These are phyloP conservation scores for Stegostoma tigrinum DNA, from an alignment of 2,113 vertebrate species.

Conservation along the genomic window DNA sequence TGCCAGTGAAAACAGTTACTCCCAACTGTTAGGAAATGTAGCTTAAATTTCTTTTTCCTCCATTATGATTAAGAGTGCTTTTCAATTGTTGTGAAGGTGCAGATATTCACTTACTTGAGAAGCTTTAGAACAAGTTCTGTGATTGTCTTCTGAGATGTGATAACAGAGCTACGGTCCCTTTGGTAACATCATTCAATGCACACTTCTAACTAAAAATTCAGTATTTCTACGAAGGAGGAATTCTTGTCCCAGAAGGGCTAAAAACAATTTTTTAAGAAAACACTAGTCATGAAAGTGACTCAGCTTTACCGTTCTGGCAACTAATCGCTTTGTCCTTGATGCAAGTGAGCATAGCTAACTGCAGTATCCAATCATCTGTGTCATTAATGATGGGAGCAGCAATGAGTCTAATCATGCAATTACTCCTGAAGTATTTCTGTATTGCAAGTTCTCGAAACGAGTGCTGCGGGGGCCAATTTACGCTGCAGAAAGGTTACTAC, in stretches of 20 bases:
- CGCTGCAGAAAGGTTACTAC: not conserved
- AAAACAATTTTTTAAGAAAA: not conserved
- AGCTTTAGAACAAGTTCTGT: not conserved
- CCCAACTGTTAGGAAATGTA: not conserved
- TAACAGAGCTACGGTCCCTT: not conserved
- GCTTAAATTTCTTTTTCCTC: not conserved
- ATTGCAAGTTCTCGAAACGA: not conserved
- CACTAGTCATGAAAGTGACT: not conserved
- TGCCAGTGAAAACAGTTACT: not conserved
- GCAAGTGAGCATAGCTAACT: not conserved
- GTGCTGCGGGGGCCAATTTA: not conserved
- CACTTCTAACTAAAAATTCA: not conserved
- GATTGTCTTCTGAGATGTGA: not conserved
- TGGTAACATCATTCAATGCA: not conserved
- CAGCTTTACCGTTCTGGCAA: not conserved
- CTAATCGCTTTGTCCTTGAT: not conserved
- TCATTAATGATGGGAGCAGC: not conserved
- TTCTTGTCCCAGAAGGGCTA: not conserved
- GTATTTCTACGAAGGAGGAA: not conserved
- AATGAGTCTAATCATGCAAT: slow-evolving; percentile 16
- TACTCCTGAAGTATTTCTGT: not conserved
- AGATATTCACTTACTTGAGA: not conserved
- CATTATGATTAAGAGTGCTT: not conserved
- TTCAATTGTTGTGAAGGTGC: not conserved
- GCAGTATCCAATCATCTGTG: slow-evolving; percentile 18